Base-by-base conservation (phyloP, 2,797 vertebrate genomes). In the Zenarchopterus dispar region DNA sequence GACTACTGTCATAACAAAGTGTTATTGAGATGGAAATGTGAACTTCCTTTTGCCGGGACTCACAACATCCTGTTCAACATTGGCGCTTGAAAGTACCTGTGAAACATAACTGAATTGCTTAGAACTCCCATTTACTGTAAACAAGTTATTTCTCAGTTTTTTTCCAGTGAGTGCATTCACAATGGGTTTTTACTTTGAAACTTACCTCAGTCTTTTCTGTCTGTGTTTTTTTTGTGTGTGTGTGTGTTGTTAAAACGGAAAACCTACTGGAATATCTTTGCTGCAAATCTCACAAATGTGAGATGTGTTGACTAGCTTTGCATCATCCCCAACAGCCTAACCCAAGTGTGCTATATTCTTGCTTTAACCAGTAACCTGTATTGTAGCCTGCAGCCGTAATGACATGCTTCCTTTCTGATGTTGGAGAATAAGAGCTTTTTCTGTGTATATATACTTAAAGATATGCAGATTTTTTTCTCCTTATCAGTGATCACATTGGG, bases 361-460 rank as follows among this genome's bases (percentile, higher is more conserved):
- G 63, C 76, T 84, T 81, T 81, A 85, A 73, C 83, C 72, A 85
- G 77, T 87, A 83, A 73, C 79, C 74, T 67, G 23, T 61, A 56
- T 64, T 80, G 76, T 82, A 86, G 79, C 80, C 75, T 70, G 66
- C 61, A 63, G 62, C 67, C 56, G 54, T 82, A 68, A 79, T 46
- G 45, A 54, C 31, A 31, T 45, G 36, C 44, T 70, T 80, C 43
- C 58, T 69, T 59, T 36, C 77, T 72, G 54, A 71, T 65, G 51
- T 74, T 80, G 53, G 51, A 77, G 31, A 67, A 42, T 86, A 78
- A 62, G 3, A 82, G 61, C 56, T 59, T 42, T 0, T 1, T 70
- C 52, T 80, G 53, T 62, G 48, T 78, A 82, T 56, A 69, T 72
- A 45, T 70, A 41, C 5, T 28, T 28, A 15, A 15, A 39, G 1